A percentile compares a stretch with the other conserved stretches of the same genome.
Evolutionary conservation across 2,888 invertebrate genomes (phyloP).

Genomic region (Oxycera nigricornis): DNA sequence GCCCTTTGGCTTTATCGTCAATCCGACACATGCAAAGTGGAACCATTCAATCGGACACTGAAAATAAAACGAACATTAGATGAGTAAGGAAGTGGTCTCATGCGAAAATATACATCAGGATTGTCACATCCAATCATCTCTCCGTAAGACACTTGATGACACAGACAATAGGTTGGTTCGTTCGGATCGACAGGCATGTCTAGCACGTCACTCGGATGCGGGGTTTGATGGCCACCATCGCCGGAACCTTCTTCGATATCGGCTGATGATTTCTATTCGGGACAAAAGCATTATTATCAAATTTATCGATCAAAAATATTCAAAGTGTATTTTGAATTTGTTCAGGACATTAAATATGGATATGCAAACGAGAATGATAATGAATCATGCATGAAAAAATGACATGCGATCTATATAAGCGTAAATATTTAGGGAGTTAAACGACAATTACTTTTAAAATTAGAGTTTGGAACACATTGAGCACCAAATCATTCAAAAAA

Average conservation of each 20-base stretch:
- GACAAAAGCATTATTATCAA: not conserved
- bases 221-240: conserved; percentile 62
- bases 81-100: too few relatives aligned
- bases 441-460: too few relatives aligned
- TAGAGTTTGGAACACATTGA: too few relatives aligned
- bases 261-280: conserved; percentile 54
- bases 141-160: conserved; percentile 94
- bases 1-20: conserved; percentile 88
- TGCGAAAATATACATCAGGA: conserved; percentile 72
- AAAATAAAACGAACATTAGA: conserved; percentile 11
- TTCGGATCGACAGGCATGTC: conserved; percentile 96
- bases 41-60: conserved; percentile 90
- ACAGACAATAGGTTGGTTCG: conserved; percentile 97
- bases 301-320: not conserved
- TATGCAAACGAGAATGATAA: conserved; percentile 39
- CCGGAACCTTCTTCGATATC: conserved; percentile 66
- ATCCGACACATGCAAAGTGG: conserved; percentile 88
- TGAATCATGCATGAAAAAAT: conserved; percentile 27
- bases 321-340: not conserved
- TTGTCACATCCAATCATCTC: conserved; percentile 97
- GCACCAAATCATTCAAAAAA: too few relatives aligned
- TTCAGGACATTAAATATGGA: not conserved
- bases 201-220: conserved; percentile 86
- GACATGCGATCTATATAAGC: not conserved
- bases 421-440: too few relatives aligned